phyloP scores from a whole-genome alignment of 2,113 vertebrate species.

The Stegostoma tigrinum region DNA sequence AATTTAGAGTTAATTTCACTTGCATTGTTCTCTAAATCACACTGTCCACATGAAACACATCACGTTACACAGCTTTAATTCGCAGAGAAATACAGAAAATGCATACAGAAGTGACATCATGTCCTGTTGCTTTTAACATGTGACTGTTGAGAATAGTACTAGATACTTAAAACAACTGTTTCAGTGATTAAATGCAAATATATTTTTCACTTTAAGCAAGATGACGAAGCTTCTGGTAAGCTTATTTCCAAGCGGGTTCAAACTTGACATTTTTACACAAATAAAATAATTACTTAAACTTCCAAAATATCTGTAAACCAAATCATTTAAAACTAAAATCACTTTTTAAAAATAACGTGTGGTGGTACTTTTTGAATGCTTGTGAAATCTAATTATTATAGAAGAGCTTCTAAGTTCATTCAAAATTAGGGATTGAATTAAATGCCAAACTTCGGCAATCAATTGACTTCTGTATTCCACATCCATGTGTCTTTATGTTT shows the following conservation, averaged over 20 bases:
- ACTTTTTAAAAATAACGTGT: background rate
- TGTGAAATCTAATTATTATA: background rate
- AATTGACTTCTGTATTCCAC: background rate
- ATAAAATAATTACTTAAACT: background rate
- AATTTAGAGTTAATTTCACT: background rate
- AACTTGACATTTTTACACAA: background rate
- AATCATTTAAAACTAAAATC: background rate
- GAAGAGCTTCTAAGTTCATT: background rate
- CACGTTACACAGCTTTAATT: background rate
- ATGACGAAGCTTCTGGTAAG: background rate
- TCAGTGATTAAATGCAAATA: background rate
- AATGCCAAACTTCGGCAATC: background rate
- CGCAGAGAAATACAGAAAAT: background rate
- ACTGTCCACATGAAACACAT: no score
- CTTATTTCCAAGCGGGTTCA: background rate
- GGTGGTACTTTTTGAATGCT: background rate
- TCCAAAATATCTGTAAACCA: background rate
- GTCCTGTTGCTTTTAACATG: background rate
- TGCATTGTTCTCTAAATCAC: background rate
- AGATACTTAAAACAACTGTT: background rate
- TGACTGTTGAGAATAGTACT: background rate
- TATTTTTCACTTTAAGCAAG: background rate
- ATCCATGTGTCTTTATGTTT: background rate
- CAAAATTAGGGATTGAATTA: background rate
- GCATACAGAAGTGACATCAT: background rate